Evolutionary conservation across 2,113 vertebrate genomes (phyloP), one percentile per base, ranked within the genome.

Genomic region (Nannospalax galili): DNA sequence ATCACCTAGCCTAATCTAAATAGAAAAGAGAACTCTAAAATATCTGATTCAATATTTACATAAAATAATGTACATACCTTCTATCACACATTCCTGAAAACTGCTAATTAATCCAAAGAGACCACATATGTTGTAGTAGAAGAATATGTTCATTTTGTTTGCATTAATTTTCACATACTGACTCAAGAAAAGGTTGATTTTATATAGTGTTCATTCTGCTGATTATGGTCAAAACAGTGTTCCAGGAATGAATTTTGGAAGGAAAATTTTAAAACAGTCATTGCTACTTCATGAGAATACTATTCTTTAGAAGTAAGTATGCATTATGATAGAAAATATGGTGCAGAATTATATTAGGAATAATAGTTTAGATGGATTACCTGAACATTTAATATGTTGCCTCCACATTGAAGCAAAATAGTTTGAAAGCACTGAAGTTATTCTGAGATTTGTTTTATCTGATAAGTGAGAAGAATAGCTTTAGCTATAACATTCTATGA

Each of bases 201-300:
- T 24, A 28, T 26, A 85, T 67, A 15, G 42, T 84, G 52, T 81
- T 70, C 69, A 72, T 91, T 85, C 2, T 32, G 93, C 42, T 94
- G 28, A 74, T 64, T 56, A 70, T 80, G 62, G 62, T 3, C 48
- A 40, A 62, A 45, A 56, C 16, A 88, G 45, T 75, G 35, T 95
- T 91, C 10, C 32, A 80, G 65, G 73, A 94, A 95, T 69, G 2
- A 8, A 5, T 79, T 67, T 52, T 24, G 15, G 74, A 72, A 90
- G 30, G 12, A 88, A 87, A 75, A 81, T 72, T 94, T 22, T 67
- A 93, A 94, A 95, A 15, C n/a, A 75, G 32, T 96, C 19, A 91
- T 73, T 14, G 10, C 4, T 14, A 91, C 20, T 84, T 93, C 32
- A 73, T 86, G 56, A 95, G 30, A 84, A 79, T 91, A 5, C 8